These are phyloP conservation scores for Phaonia tiefii DNA, from an alignment of 2,888 invertebrate genomes.

Conservation along the genomic window DNA sequence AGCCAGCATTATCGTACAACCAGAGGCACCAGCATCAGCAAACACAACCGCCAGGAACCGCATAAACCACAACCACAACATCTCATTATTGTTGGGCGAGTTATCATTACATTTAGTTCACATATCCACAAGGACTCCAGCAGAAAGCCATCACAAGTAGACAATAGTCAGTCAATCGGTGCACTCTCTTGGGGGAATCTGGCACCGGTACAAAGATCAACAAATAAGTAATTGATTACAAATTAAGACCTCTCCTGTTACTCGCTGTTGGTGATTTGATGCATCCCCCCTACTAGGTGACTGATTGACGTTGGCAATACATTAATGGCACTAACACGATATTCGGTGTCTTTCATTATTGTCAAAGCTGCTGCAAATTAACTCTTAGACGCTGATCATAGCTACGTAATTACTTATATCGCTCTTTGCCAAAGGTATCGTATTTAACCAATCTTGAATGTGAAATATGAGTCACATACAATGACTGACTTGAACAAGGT, in stretches of 20 bases:
- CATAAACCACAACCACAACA: slow-evolving; percentile 39
- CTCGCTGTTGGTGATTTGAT: too few species aligned
- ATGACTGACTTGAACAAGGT: neutral
- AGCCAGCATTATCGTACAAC: neutral
- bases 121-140: slow-evolving; percentile 17
- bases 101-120: neutral
- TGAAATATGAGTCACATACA: neutral
- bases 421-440: too few species aligned
- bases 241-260: slow-evolving; percentile 7
- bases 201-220: slow-evolving; percentile 4
- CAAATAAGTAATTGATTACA: slow-evolving; percentile 23
- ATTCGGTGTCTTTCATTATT: slow-evolving; percentile 1
- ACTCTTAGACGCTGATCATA: neutral
- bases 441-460: too few species aligned
- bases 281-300: too few species aligned
- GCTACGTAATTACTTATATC: too few species aligned
- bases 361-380: slow-evolving; percentile 10
- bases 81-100: slow-evolving; percentile 13
- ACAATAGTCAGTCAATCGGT: neutral
- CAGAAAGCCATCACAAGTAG: neutral
- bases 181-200: too few species aligned
- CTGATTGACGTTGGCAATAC: neutral
- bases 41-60: neutral
- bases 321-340: slow-evolving; percentile 13
- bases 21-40: neutral